Evolutionary conservation across 2,888 invertebrate species (phyloP).

Genomic region (Cheilosia urbana): DNA sequence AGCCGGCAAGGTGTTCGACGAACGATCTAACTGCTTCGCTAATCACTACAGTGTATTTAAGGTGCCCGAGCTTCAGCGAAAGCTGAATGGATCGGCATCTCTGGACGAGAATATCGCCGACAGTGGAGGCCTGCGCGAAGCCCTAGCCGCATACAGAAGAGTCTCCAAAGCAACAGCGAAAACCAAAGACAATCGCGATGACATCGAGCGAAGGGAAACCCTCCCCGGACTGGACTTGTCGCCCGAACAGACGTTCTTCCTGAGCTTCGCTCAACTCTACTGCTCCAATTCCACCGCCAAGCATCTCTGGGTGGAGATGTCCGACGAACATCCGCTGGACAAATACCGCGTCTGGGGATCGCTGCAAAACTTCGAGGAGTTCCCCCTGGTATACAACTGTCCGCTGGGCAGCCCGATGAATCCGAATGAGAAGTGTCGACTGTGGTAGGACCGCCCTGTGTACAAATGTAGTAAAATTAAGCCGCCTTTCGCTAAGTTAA

Average conservation of each 20-base stretch:
- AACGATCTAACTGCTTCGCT: slow-evolving; percentile 80
- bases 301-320: slow-evolving; percentile 80
- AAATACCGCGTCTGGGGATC: slow-evolving; percentile 81
- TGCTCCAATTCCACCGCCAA: slow-evolving; percentile 80
- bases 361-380: slow-evolving; percentile 80
- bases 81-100: slow-evolving; percentile 79
- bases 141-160: slow-evolving; percentile 79
- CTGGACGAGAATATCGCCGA: slow-evolving; percentile 82
- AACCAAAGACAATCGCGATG: not conserved
- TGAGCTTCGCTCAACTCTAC: slow-evolving; percentile 81
- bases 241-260: slow-evolving; percentile 81
- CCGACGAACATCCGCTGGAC: slow-evolving; percentile 79
- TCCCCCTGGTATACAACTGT: slow-evolving; percentile 79
- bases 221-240: slow-evolving; percentile 81
- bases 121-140: slow-evolving; percentile 79
- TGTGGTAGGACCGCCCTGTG: slow-evolving; percentile 78
- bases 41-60: slow-evolving; percentile 79
- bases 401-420: slow-evolving; percentile 80
- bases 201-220: slow-evolving; percentile 77
- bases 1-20: slow-evolving; percentile 77
- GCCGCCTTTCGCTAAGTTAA: not conserved
- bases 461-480: slow-evolving; percentile 5
- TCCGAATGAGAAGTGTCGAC: slow-evolving; percentile 78
- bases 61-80: slow-evolving; percentile 81
- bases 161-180: slow-evolving; percentile 76